Base-by-base conservation (phyloP, 2,797 vertebrate genomes). In the Enteromius thamalakanensis region DNA sequence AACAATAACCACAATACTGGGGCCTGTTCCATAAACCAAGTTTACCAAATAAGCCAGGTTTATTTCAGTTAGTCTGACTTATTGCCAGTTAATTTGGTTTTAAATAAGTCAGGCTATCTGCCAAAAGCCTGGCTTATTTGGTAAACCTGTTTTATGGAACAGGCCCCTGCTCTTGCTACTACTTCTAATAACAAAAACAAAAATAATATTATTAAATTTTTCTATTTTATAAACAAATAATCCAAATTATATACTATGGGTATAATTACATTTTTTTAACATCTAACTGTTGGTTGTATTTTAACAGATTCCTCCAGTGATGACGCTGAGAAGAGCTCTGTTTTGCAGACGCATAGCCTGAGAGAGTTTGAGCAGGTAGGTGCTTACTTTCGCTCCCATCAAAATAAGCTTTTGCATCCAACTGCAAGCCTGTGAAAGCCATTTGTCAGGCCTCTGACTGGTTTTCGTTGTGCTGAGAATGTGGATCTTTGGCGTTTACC, bases 361-460 rank as follows among this genome's bases (percentile, higher is more conserved):
- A 85, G 96, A 85, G 96, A 96, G 89, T 96, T 97, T 5, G 97
- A 98, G 86, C 95, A 97, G 96, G 97, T 98, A 93, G 90, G 94
- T 81, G 23, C 80, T 8, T 86, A 1, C 45, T 49, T 47, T 6
- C 75, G 8, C 65, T 83, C 70, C n/a, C n/a, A 32, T 64, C 3
- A 26, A 23, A 82, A 69, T 68, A 3, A 76, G 64, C 49, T 76
- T 53, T 42, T 34, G 47, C n/a, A n/a, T 76, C 40, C 23, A 68
- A 23, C 62, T 69, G 81, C 26, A 58, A 53, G 19, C 14, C 60
- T 77, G 29, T 76, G 32, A 84, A 70, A 58, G 80, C 32, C 42
- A 74, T 75, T 76, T 76, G 47, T 76, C 62, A 82, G 72, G 60
- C 32, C 11, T 53, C 32, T n/a, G 34, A 68, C 49, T 15, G 32